These are phyloP conservation scores for Hecatera dysodea DNA, from an alignment of 2,888 invertebrate species.

Conservation along the genomic window DNA sequence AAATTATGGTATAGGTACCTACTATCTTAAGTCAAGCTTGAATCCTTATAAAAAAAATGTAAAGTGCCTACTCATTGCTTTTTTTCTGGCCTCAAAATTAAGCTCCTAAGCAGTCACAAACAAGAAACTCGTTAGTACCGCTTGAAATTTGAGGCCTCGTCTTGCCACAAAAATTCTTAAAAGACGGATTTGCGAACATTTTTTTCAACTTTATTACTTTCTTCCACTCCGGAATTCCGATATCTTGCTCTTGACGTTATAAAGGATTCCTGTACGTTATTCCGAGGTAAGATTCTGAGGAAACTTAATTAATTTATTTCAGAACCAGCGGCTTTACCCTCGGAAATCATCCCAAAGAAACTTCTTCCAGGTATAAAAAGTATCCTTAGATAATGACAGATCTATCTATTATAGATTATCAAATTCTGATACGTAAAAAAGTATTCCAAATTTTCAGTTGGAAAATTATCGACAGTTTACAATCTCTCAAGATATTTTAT, in stretches of 20 bases:
- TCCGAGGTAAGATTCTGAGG: slow-evolving; percentile 16
- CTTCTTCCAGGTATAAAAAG: background rate
- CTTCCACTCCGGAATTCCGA: slow-evolving; percentile 9
- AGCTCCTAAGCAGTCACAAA: slow-evolving; percentile 8
- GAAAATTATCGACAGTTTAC: too few species aligned
- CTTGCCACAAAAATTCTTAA: background rate
- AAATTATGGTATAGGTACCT: background rate
- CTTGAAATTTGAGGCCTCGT: slow-evolving; percentile 3
- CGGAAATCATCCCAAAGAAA: background rate
- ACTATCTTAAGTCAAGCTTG: background rate
- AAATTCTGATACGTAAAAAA: too few species aligned
- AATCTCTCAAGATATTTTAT: too few species aligned
- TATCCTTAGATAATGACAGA: too few species aligned
- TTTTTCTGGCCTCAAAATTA: background rate
- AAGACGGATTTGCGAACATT: background rate
- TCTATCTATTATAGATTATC: too few species aligned
- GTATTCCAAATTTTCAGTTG: too few species aligned
- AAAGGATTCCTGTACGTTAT: slow-evolving; percentile 33
- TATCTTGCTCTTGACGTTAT: background rate
- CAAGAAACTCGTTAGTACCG: slow-evolving; percentile 14
- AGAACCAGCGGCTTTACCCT: background rate
- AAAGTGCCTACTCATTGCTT: background rate
- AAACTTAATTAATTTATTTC: slow-evolving; percentile 40
- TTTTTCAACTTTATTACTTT: slow-evolving; percentile 15
- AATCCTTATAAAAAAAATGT: background rate